Conservation (phyloP, 2,113 vertebrate species). For the Condylura cristata region DNA sequence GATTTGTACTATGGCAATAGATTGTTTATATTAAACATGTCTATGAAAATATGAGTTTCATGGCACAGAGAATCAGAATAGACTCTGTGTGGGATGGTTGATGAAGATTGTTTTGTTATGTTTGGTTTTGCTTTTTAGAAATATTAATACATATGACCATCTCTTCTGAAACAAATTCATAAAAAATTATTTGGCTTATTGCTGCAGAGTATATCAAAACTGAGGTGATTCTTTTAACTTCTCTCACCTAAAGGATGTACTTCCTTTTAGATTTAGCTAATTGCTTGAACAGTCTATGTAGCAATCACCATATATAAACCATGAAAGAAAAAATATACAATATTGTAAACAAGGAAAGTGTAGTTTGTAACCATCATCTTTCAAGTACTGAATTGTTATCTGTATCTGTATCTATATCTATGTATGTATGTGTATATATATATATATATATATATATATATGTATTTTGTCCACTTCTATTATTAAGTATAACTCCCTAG, state of each 20-base stretch:
- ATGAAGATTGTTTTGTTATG: conserved; percentile 47
- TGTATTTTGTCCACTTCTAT: conserved; percentile 71
- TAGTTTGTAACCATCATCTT: conserved; percentile 44
- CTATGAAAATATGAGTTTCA: conserved; percentile 68
- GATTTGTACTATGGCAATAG: conserved; percentile 69
- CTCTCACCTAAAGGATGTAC: not conserved
- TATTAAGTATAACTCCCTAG: conserved; percentile 58
- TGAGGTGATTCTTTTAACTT: conserved; percentile 48
- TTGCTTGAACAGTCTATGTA: conserved; percentile 53
- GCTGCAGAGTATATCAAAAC: not conserved
- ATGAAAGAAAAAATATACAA: conserved; percentile 59
- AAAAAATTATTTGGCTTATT: conserved; percentile 25
- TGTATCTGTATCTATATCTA: conserved; percentile 69
- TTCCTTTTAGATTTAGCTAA: conserved; percentile 50
- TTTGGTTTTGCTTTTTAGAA: conserved; percentile 52
- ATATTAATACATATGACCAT: conserved; percentile 51
- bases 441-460: conserved; percentile 70
- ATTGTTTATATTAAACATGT: conserved; percentile 74
- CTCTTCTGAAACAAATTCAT: conserved; percentile 48
- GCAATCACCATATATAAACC: conserved; percentile 46
- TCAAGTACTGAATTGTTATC: conserved; percentile 56
- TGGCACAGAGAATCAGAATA: conserved; percentile 58
- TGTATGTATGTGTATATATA: conserved; percentile 70
- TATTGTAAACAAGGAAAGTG: conserved; percentile 43
- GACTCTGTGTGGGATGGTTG: conserved; percentile 56